Evolutionary conservation across 2,797 vertebrate species (phyloP).

Genomic region (Poecilia picta): DNA sequence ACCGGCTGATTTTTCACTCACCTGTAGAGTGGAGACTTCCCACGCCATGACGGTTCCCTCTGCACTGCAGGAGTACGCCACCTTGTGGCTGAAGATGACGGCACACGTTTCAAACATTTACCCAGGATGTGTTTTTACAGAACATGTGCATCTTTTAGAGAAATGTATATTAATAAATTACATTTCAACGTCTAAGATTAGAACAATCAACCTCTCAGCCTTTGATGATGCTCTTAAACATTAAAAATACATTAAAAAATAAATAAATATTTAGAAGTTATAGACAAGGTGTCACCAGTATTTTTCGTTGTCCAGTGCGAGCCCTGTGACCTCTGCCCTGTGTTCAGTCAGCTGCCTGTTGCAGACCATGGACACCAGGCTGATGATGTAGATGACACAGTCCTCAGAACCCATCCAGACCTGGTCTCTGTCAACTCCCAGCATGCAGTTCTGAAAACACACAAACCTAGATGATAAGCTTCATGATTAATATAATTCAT

Average conservation of each 20-base stretch:
- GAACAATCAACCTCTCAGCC: background rate
- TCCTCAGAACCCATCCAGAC: constrained; percentile 96
- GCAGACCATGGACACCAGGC: constrained; percentile 92
- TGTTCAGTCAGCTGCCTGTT: constrained; percentile 96
- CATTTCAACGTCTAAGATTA: background rate
- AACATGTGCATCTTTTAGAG: background rate
- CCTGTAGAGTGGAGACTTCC: constrained; percentile 87
- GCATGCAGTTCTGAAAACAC: constrained; percentile 89
- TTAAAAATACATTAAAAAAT: too few species aligned
- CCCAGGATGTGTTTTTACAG: background rate
- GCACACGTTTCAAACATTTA: background rate
- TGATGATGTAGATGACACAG: constrained; percentile 94
- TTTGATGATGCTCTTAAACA: background rate
- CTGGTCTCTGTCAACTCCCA: constrained; percentile 89
- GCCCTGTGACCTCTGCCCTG: constrained; percentile 85
- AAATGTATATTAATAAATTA: background rate
- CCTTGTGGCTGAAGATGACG: constrained; percentile 67
- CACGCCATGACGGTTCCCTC: constrained; percentile 90
- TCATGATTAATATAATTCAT: background rate
- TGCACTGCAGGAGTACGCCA: constrained; percentile 92
- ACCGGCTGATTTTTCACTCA: constrained; percentile 21
- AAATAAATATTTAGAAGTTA: background rate
- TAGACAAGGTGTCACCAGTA: constrained; percentile 75
- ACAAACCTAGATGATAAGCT: background rate
- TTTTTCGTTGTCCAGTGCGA: constrained; percentile 78